Evolutionary conservation across 2,797 vertebrate genomes (phyloP).

Genomic region (Falco biarmicus): DNA sequence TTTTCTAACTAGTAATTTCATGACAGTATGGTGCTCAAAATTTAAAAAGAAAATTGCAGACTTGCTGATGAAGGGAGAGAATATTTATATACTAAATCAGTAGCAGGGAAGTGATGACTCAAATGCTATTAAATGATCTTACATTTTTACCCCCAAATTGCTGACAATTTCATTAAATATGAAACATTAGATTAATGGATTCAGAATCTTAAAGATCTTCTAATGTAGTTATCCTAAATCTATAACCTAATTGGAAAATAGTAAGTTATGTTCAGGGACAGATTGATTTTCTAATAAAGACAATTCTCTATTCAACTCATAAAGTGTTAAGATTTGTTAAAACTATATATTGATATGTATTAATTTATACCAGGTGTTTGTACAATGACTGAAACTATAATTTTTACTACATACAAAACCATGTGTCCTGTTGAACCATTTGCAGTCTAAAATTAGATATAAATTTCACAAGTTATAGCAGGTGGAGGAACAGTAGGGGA

Average conservation of each 20-base stretch:
- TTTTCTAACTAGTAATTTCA: not conserved
- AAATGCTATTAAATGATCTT: not conserved
- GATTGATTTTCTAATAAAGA: not conserved
- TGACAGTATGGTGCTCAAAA: not conserved
- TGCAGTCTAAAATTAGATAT: not conserved
- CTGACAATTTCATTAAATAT: slow-evolving; percentile 43
- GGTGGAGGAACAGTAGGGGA: not conserved
- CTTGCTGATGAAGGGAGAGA: not conserved
- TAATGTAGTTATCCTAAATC: slow-evolving; percentile 12
- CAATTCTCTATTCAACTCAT: not conserved
- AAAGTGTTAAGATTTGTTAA: not conserved
- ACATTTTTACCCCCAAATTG: slow-evolving; percentile 38
- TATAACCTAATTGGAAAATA: not conserved
- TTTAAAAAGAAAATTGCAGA: not conserved
- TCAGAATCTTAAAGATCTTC: not conserved
- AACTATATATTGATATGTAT: not conserved
- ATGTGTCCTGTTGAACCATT: not conserved
- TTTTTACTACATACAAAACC: not conserved
- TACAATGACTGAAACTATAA: not conserved
- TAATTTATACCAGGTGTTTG: not conserved
- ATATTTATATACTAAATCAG: not conserved
- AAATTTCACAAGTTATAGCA: not conserved
- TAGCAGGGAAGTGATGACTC: not conserved
- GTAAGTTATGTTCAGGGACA: not conserved
- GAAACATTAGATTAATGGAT: slow-evolving; percentile 26